Base-by-base conservation (phyloP, 2,797 vertebrate genomes). In the Pangasius krempfi region DNA sequence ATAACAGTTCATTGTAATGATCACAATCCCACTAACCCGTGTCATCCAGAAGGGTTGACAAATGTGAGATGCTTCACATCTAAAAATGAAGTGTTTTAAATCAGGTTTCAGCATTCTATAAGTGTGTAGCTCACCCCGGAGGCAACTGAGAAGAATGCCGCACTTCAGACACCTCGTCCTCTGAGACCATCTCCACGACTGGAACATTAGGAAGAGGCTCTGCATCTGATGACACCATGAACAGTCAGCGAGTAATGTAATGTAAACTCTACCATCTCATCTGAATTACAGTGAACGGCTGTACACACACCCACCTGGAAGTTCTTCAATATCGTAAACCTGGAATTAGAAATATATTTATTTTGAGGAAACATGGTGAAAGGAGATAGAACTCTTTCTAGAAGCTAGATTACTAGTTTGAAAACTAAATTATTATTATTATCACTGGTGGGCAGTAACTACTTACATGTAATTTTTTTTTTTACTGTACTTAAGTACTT, bases 111-210 rank as follows among this genome's bases (percentile, higher is more conserved):
- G 5, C 10, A 25, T n/a, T 47, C 13, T 9, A 18, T n/a, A 64
- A 75, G 73, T 60, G 20, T 50, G 40, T 56, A 22, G 85, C 94
- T 93, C 87, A 97, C 96, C 93, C 95, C 0, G 95, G 93, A 70
- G 92, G 91, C 86, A 94, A 93, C 5, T 88, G 89, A 47, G 56
- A 0, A 5, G 60, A 40, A 13, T 1, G 33, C 2, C 90, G 90
- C 0, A 4, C 52, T 66, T 94, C 94, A 0, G 85, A 89, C 1
- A 0, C 84, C 87, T 96, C 95, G 0, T 95, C 95, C 0, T 96
- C 96, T 25, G 96, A 95, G n/a, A 92, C 30, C 90, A 96, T 92
- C 92, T 96, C 96, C 91, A 96, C 95, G 90, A 96, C 95, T 0
- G 96, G 94, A 90, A 96, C 94, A 88, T 96, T 94, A 40, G 96